Base-by-base conservation (phyloP, 1,140 invertebrate genomes). In the Lordiphosa mommai region DNA sequence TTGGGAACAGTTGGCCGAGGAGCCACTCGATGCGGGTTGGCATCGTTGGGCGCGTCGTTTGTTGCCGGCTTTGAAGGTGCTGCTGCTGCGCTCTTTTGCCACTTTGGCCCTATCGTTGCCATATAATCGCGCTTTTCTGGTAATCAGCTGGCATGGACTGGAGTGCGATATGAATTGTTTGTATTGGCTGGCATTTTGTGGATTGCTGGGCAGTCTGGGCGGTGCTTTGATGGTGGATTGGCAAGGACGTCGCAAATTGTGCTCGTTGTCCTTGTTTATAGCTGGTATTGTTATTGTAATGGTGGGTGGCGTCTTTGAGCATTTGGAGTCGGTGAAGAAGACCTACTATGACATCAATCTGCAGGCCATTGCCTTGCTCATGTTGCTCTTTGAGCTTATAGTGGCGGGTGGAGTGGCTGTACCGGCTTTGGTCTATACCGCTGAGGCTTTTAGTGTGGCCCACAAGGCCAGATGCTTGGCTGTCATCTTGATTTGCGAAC, bases 161-260 rank as follows among this genome's bases (percentile, higher is more conserved):
- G 63, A 82, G 32, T 87, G 86, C 40, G 72, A 80, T 33, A 87
- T 74, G 65, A 87, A 82, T 40, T 87, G 86, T 17, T 59, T 87
- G 6, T 87, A 87, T 29, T 74, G 72, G 55, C 56, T 87, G 59
- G 66, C 74, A 7, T 70, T 86, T 37, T 66, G 68, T 0, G 86
- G 86, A 6, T 44, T 87, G 5, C 16, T 68, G 0, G 86, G 85
- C 59, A 87, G 86, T 30, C 3, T 72, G 8, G 16, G 27, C 0
- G 86, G 86, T 0, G 72, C 74, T 2, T 38, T 87, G 4, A 40
- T 71, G 0, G 76, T 87, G 13, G 86, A 87, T 16, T 67, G 61
- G 60, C 66, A 86, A 33, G 86, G 85, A 4, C 72, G 86, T 1
- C 44, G 86, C 3, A 87, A 82, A 13, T 53, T 87, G 2, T 71